Percentiles rank a stretch among this genome's conserved stretches.
Conservation (phyloP, 1,140 invertebrate genomes). For the Macrostomum lignano region DNA sequence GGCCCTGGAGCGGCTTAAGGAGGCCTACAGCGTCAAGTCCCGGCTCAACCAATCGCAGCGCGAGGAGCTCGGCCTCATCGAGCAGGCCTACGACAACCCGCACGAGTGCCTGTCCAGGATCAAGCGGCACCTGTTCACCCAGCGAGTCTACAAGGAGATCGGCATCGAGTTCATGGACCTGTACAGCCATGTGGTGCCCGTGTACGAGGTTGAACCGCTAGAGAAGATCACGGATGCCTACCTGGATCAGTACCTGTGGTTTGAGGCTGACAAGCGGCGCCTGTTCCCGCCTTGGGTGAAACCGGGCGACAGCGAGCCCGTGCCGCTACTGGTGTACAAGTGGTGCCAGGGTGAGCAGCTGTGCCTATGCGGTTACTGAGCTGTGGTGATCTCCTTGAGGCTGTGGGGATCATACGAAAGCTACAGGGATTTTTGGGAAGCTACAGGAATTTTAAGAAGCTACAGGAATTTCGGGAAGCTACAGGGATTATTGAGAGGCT, state of each 20-base stretch:
- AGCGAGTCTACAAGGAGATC: slow-evolving; percentile 87
- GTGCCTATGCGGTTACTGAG: too few relatives aligned
- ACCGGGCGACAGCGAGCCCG: slow-evolving; percentile 86
- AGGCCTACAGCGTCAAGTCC: slow-evolving; percentile 76
- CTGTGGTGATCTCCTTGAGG: too few relatives aligned
- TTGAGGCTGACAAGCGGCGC: slow-evolving; percentile 84
- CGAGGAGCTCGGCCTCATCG: slow-evolving; percentile 87
- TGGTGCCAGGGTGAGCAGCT: slow-evolving; percentile 99
- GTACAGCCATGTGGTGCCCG: slow-evolving; percentile 88
- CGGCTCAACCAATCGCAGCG: slow-evolving; percentile 89
- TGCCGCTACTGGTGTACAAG: slow-evolving; percentile 83
- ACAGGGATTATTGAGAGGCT: too few relatives aligned
- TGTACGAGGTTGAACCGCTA: slow-evolving; percentile 90
- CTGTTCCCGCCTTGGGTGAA: slow-evolving; percentile 97
- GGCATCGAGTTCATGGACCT: slow-evolving; percentile 96
- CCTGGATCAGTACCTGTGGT: slow-evolving; percentile 96
- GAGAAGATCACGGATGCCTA: slow-evolving; percentile 99
- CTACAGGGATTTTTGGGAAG: too few relatives aligned
- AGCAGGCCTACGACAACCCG: slow-evolving; percentile 98
- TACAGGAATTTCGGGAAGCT: too few relatives aligned
- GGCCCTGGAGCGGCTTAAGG: slow-evolving; percentile 77
- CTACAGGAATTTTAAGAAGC: too few relatives aligned
- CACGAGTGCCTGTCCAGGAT: slow-evolving; percentile 93
- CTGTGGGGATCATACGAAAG: too few relatives aligned
- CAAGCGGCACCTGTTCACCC: slow-evolving; percentile 88